Evolutionary conservation across 2,888 invertebrate genomes (phyloP).

Genomic region (Rotaria magnacalcarata): DNA sequence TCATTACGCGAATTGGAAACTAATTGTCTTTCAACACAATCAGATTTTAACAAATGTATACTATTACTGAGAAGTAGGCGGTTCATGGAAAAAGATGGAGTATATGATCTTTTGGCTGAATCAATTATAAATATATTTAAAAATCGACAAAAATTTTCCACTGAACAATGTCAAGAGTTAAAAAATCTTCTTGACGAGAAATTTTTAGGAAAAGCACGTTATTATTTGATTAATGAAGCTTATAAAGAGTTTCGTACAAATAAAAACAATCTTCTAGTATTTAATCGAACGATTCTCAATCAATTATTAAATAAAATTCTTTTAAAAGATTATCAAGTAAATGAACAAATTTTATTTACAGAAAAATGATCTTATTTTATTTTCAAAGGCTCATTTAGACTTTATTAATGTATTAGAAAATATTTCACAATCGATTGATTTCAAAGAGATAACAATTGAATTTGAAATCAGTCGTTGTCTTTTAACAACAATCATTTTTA

Average conservation of each 20-base stretch:
- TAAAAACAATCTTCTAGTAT: background rate
- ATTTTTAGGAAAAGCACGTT: background rate
- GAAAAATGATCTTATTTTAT: background rate
- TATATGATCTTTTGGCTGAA: background rate
- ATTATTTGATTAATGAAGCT: background rate
- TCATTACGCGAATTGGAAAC: background rate
- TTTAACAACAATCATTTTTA: background rate
- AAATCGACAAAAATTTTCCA: background rate
- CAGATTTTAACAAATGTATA: background rate
- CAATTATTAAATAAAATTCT: background rate
- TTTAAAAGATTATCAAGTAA: background rate
- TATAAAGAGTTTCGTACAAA: background rate
- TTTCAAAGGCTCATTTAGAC: background rate
- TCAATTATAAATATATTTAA: background rate
- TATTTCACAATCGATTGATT: background rate
- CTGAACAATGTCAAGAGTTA: background rate
- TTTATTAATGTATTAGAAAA: background rate
- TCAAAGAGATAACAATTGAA: background rate
- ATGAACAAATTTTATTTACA: background rate
- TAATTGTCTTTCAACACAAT: background rate
- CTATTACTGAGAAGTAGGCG: background rate
- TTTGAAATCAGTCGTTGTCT: conserved; percentile 14
- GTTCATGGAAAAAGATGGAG: background rate
- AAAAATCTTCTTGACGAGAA: background rate
- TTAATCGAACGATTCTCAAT: conserved; percentile 17